Evolutionary conservation across 2,797 vertebrate species (phyloP), one percentile per base, ranked within the genome.

Genomic region (Gymnodraco acuticeps): DNA sequence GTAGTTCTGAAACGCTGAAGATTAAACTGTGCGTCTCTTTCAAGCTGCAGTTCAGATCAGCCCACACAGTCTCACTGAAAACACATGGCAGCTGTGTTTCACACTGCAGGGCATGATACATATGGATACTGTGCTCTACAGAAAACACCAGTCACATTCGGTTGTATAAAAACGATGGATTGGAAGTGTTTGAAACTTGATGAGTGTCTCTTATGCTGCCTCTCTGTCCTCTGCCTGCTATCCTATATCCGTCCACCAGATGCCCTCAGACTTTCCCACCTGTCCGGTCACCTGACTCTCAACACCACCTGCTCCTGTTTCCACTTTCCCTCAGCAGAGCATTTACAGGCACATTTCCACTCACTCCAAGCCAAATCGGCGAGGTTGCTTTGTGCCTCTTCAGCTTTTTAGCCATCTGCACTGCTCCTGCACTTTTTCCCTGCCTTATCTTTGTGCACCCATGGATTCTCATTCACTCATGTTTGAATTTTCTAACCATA

Each of bases 21-120:
- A 75, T 42, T 27, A 42, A 3, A 55, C 27, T 50, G 38, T 47
- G 14, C 12, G 16, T 71, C n/a, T 51, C 54, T 55, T 5, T 73
- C 17, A 17, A 67, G 20, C 58, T 16, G n/a, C 54, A 52, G 56
- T 47, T 63, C 43, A 45, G 14, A 56, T 70, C 63, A 63, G 53
- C 61, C 56, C 31, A 73, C 65, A 52, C 43, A 23, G 47, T 80
- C 51, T 83, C 43, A 47, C 7, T 69, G 54, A 46, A 52, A 53
- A 69, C 70, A 78, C 51, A 62, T 46, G 73, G 33, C 53, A 76
- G 65, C 64, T 73, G 64, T 69, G 63, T 59, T 42, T 61, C 65
- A 54, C 56, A 59, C 60, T 3, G 17, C 42, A 75, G 50, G 54
- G 46, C 1, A 58, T 15, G 0, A 15, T 65, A 58, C 42, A 53